Evolutionary conservation across 2,113 vertebrate genomes (phyloP), one percentile per base, ranked within the genome.

Genomic region (Caranx melampygus): DNA sequence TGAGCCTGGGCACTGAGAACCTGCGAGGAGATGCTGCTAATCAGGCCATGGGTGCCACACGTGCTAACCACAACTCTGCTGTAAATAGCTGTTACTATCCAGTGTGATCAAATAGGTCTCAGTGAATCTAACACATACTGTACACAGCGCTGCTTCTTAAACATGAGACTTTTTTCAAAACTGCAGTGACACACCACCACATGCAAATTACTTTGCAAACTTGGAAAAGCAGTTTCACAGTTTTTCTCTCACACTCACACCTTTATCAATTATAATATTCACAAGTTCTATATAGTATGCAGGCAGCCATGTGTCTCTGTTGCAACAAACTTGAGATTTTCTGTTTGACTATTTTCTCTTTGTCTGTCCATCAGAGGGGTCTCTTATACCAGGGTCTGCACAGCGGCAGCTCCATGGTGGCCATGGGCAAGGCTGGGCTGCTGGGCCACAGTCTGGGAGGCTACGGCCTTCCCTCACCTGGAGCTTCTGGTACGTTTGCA

Each of bases 361-460:
- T n/a, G 21, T 77, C 34, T 86, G 47, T 51, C 63, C 1, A 0
- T 58, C 93, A 97, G 97, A 95, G 96, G 75, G 93, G 89, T 12
- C 78, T 94, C 3, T 90, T 97, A 74, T 97, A 96, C 88, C 92
- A 96, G 11, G 75, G 94, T 18, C 91, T 97, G 79, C 96, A 97
- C 88, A 82, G 92, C 59, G 63, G 95, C 7, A 91, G 92, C 82
- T 94, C 95, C 3, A 87, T 94, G 81, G 87, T 96, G 3, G 7
- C 94, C 45, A 93, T 96, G 0, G 94, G 96, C 20, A 95, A 93
- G 34, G 55, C 94, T 4, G 79, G 92, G 13, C 72, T 95, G 60
- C 73, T 95, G 1, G 91, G 91, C 71, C 95, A 96, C 21, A 47
- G 94, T 7, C 79, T 97, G 2, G 89, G 93, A 11, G 87, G 85